Evolutionary conservation across 2,113 vertebrate genomes (phyloP).

Genomic region (Channa argus): DNA sequence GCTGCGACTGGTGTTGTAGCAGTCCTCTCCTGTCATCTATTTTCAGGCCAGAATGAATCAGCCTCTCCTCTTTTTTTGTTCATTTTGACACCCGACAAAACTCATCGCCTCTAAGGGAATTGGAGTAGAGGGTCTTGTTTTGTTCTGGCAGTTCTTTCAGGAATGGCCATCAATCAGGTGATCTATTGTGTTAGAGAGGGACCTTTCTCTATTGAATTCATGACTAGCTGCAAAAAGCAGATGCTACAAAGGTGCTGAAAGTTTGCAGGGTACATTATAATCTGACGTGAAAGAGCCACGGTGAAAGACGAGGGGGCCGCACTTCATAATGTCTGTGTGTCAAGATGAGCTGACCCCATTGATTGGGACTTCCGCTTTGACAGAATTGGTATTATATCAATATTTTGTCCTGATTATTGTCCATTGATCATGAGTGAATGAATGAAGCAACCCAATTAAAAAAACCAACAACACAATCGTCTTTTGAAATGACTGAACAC

Average conservation of each 20-base stretch:
- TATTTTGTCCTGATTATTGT: constrained; percentile 54
- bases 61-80: constrained; percentile 71
- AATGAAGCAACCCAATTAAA: constrained; percentile 13
- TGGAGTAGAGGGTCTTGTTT: constrained; percentile 83
- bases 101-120: constrained; percentile 84
- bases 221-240: constrained; percentile 71
- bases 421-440: constrained; percentile 16
- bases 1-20: constrained; percentile 53
- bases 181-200: constrained; percentile 79
- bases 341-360: constrained; percentile 47
- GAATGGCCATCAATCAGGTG: constrained; percentile 81
- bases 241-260: constrained; percentile 79
- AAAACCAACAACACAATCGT: constrained; percentile 11
- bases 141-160: constrained; percentile 83
- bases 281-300: constrained; percentile 47
- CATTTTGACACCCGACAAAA: constrained; percentile 83
- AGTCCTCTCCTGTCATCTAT: constrained; percentile 63
- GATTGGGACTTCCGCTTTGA: constrained; percentile 22
- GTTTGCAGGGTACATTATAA: constrained; percentile 75
- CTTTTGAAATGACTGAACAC: constrained; percentile 29
- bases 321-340: constrained; percentile 68
- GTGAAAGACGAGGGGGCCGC: constrained; percentile 19
- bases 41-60: constrained; percentile 77
- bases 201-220: constrained; percentile 81
- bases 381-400: constrained; percentile 33